Evolutionary conservation across 2,888 invertebrate genomes (phyloP).

Genomic region (Trachelus iudaicus): DNA sequence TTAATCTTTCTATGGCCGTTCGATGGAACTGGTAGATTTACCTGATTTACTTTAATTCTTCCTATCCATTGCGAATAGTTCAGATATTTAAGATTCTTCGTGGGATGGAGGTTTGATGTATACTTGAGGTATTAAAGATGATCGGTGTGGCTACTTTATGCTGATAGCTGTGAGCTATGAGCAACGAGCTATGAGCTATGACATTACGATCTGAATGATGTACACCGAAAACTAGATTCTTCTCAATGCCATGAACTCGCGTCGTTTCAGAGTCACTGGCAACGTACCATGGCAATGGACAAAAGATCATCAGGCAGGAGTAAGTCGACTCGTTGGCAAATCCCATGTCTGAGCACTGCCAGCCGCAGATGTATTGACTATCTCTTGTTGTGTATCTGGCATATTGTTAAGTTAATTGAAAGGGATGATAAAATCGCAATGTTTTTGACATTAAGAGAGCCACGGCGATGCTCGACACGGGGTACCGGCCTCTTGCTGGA

Average conservation of each 20-base stretch:
- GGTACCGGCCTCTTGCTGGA: slow-evolving; percentile 19
- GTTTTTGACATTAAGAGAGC: slow-evolving; percentile 52
- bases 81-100: no score
- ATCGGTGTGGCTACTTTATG: no score
- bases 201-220: slow-evolving; percentile 38
- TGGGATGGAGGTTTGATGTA: no score
- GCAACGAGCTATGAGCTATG: slow-evolving; percentile 31
- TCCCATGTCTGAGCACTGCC: slow-evolving; percentile 16
- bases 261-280: not conserved
- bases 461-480: slow-evolving; percentile 22
- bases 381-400: slow-evolving; percentile 46
- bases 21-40: no score
- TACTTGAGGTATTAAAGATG: no score
- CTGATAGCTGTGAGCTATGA: not conserved
- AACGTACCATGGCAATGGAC: slow-evolving; percentile 24
- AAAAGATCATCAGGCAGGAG: slow-evolving; percentile 29
- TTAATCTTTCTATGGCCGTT: no score
- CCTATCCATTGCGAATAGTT: no score
- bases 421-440: slow-evolving; percentile 53
- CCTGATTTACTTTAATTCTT: no score
- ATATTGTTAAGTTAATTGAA: slow-evolving; percentile 58
- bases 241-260: slow-evolving; percentile 26
- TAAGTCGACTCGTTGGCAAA: slow-evolving; percentile 15
- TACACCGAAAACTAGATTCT: slow-evolving; percentile 42
- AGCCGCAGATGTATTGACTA: slow-evolving; percentile 44